These are phyloP conservation scores for Tribolium madens DNA, from an alignment of 1,140 invertebrate genomes.

Conservation along the genomic window DNA sequence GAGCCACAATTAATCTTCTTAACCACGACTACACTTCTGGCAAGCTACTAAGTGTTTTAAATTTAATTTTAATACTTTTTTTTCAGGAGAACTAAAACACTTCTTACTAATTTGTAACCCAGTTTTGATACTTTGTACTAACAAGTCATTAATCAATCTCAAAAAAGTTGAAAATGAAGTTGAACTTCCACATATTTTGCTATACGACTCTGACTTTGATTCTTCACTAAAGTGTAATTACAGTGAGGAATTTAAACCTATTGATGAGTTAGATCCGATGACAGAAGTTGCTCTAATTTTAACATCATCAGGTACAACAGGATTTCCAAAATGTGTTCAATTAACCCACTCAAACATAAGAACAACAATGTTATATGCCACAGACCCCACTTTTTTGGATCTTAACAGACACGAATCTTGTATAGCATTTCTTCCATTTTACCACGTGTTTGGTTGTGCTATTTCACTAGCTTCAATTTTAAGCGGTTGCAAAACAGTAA, in stretches of 20 bases:
- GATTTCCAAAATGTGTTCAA: neutral
- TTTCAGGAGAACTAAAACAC: slow-evolving; percentile 3
- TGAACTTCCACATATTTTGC: no score
- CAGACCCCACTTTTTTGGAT: neutral
- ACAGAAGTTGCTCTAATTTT: neutral
- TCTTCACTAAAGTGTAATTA: no score
- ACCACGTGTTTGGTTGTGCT: neutral
- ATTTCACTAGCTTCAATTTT: neutral
- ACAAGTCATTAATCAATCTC: neutral
- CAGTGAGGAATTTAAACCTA: neutral
- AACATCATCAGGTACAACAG: neutral
- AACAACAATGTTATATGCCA: neutral
- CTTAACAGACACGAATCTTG: neutral
- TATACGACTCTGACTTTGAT: no score
- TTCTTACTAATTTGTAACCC: neutral
- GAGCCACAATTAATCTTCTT: neutral
- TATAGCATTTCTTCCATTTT: neutral
- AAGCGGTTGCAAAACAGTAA: slow-evolving; percentile 52
- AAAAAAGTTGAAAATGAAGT: neutral
- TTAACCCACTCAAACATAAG: neutral
- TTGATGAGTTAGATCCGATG: neutral
- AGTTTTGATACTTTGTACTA: neutral
- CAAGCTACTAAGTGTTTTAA: no score
- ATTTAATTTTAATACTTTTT: no score
- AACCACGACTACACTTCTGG: neutral